Evolutionary conservation across 2,113 vertebrate species (phyloP).

Genomic region (Rhombomys opimus): DNA sequence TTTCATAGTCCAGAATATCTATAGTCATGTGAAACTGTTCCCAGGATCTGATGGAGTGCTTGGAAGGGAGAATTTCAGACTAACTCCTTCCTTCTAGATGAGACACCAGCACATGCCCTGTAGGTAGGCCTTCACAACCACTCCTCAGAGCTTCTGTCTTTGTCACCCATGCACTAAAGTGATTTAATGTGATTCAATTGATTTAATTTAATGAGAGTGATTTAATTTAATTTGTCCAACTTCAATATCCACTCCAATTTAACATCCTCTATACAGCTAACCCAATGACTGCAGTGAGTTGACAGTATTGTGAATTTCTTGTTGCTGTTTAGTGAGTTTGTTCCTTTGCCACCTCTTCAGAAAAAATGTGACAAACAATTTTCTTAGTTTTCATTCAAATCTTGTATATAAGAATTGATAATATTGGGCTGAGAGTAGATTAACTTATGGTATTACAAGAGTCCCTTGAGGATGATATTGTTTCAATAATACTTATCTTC

Average conservation of each 20-base stretch:
- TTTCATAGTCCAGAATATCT: background rate
- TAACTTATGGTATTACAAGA: background rate
- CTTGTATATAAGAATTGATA: background rate
- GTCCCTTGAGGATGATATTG: background rate
- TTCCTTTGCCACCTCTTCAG: background rate
- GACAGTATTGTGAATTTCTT: slow-evolving; percentile 3
- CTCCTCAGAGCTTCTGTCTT: background rate
- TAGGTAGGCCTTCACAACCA: background rate
- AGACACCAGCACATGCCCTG: background rate
- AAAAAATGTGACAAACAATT: slow-evolving; percentile 17
- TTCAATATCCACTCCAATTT: background rate
- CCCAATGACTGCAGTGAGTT: background rate
- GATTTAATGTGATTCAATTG: background rate
- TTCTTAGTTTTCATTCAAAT: background rate
- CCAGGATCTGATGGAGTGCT: background rate
- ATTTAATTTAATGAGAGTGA: background rate
- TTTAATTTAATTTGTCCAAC: background rate
- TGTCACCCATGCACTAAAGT: background rate
- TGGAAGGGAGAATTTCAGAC: background rate
- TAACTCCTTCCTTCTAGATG: background rate
- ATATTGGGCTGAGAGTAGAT: background rate
- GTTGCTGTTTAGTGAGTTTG: background rate
- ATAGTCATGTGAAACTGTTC: background rate
- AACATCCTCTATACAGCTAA: slow-evolving; percentile 7
- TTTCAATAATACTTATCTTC: slow-evolving; percentile 7